Percentiles rank a stretch among this genome's conserved stretches.
These are phyloP conservation scores for Ispidina picta DNA, from an alignment of 2,797 vertebrate species.

Conservation along the genomic window DNA sequence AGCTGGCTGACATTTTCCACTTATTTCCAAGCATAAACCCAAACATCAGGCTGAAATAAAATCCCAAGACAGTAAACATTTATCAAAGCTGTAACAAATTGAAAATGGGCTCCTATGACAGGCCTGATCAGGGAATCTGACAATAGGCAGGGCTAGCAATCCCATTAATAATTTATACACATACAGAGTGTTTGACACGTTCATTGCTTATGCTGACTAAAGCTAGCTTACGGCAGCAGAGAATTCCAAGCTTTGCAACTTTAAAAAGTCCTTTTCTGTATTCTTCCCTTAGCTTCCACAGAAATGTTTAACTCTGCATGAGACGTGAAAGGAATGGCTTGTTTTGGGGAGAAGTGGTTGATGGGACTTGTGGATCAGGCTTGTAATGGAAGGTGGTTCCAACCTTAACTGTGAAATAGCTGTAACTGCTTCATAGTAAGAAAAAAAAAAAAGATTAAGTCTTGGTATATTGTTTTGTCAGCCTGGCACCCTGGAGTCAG, in stretches of 20 bases:
- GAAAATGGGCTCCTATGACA: neutral
- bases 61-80: neutral
- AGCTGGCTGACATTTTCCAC: neutral
- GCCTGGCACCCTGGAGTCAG: neutral
- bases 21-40: neutral
- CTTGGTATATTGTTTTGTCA: neutral
- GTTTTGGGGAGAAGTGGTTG: neutral
- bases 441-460: constrained; percentile 8
- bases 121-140: neutral
- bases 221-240: neutral
- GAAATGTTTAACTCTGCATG: neutral
- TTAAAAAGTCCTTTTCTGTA: neutral
- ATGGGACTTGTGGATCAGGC: neutral
- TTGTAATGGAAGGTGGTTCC: constrained; percentile 13
- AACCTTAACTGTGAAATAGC: constrained; percentile 18
- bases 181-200: neutral
- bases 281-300: neutral
- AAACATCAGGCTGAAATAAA: constrained; percentile 13
- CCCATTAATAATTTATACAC: neutral
- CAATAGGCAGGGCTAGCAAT: neutral
- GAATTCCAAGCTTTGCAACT: neutral
- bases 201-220: neutral
- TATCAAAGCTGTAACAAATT: neutral
- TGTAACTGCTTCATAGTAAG: constrained; percentile 15
- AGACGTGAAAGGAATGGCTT: constrained; percentile 20